phyloP scores from a whole-genome alignment of 2,113 vertebrate species.

The Pelvicachromis taeniatus region DNA sequence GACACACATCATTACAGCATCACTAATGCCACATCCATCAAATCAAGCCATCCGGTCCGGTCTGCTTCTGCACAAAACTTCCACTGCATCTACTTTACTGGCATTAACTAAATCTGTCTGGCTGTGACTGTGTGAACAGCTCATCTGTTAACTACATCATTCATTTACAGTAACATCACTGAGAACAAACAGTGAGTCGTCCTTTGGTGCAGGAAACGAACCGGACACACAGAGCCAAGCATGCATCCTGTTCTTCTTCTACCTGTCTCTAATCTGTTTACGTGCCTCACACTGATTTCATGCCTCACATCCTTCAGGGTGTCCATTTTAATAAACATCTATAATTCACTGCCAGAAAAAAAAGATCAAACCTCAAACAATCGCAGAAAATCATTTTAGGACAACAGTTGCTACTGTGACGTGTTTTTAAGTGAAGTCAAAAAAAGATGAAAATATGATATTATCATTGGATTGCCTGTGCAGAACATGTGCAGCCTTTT shows the following conservation, averaged over 20 bases:
- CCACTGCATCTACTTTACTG: background rate
- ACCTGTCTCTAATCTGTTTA: conserved; percentile 3
- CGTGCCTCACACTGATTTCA: background rate
- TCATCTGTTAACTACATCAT: background rate
- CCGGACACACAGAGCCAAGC: background rate
- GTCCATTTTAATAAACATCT: conserved; percentile 1
- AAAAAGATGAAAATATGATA: background rate
- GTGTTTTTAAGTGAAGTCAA: background rate
- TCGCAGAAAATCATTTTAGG: background rate
- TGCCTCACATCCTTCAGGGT: background rate
- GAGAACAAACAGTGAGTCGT: background rate
- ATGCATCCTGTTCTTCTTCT: background rate
- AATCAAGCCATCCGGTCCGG: background rate
- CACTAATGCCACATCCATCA: background rate
- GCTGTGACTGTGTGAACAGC: background rate
- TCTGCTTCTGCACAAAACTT: background rate
- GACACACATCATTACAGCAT: background rate
- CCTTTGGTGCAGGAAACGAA: background rate
- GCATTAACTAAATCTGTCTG: background rate
- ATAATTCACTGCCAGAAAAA: background rate
- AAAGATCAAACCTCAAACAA: background rate
- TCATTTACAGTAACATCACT: background rate
- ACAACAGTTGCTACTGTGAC: background rate
- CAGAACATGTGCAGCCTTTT: background rate
- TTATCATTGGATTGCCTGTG: background rate